Evolutionary conservation across 2,113 vertebrate species (phyloP), one percentile per base, ranked within the genome.

Genomic region (Thermophis baileyi): DNA sequence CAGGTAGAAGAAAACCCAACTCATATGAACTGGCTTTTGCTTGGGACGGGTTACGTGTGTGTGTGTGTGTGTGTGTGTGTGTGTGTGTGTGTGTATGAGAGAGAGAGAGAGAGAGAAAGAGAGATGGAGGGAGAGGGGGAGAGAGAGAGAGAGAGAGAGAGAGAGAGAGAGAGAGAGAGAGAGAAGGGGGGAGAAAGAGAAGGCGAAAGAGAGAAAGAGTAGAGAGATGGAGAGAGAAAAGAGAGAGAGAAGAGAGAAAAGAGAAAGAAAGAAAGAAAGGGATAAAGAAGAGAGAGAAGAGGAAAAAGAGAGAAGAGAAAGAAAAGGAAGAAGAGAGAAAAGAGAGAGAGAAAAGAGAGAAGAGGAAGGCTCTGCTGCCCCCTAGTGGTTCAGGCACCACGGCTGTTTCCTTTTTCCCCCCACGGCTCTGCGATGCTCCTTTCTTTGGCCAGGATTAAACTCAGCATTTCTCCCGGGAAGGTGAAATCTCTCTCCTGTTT

Each of bases 301-400:
- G 4, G 3, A 24, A 22, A 1, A 1, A 20, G 18, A 1, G 1
- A 55, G 20, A 22, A 1, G 4, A 55, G 20, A 4, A 0, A 53
- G 16, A 49, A 46, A 4, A 46, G 12, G 51, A 4, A n/a, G n/a
- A n/a, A 18, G 18, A 1, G 1, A 20, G 4, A 11, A 50, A 9
- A 11, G 1, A 50, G 6, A 50, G 49, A 53, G 14, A 18, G 51
- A 12, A 51, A 51, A 51, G 16, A 54, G 11, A 51, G 51, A 5
- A 53, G 24, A 57, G 9, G 2, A 24, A 5, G 60, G 90, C 87
- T 90, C n/a, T 16, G 93, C 93, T 92, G 97, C 95, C 97, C 95
- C 91, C 96, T 92, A 3, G 93, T 95, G 97, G 94, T 11, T 18
- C 60, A 10, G 5, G n/a, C 40, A 50, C 63, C 47, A 49, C 11